Evolutionary conservation across 2,797 vertebrate species (phyloP).

Genomic region (Antennarius maculatus): DNA sequence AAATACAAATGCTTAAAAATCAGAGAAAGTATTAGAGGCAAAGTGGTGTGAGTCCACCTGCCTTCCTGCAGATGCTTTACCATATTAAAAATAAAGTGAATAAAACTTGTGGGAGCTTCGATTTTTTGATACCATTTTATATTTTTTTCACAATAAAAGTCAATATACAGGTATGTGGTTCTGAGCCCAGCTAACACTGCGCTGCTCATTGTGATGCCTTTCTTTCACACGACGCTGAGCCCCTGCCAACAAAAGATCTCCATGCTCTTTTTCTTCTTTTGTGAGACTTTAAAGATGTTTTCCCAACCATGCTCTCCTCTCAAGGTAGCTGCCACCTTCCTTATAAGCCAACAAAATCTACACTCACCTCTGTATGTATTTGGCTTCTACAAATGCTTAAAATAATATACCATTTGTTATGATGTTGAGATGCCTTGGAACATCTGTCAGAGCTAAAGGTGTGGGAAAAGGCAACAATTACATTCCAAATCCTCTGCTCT

Average conservation of each 20-base stretch:
- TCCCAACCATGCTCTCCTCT: constrained; percentile 9
- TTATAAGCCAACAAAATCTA: constrained; percentile 1
- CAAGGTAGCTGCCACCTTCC: constrained; percentile 27
- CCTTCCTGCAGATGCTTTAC: constrained; percentile 19
- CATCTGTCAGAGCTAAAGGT: constrained; percentile 57
- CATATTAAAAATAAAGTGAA: constrained; percentile 41
- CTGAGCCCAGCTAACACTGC: constrained; percentile 22
- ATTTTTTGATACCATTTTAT: constrained; percentile 43
- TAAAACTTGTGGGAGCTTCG: constrained; percentile 23
- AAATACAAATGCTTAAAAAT: constrained; percentile 51
- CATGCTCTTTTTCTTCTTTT: constrained; percentile 43
- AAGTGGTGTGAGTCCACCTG: constrained; percentile 24
- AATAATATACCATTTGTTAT: constrained; percentile 58
- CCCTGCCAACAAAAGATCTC: constrained; percentile 57
- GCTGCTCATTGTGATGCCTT: constrained; percentile 36
- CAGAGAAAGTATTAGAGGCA: constrained; percentile 23
- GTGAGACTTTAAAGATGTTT: constrained; percentile 48
- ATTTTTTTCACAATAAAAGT: constrained; percentile 42
- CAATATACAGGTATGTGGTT: constrained; percentile 45
- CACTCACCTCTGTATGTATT: constrained; percentile 16
- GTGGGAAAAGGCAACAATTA: constrained; percentile 8
- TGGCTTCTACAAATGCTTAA: constrained; percentile 59
- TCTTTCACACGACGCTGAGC: constrained; percentile 41
- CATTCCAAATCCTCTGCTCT: constrained; percentile 17
- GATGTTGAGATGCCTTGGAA: constrained; percentile 38